Base-by-base conservation (phyloP, 2,797 vertebrate species). In the Mormyrus proboscirostris region DNA sequence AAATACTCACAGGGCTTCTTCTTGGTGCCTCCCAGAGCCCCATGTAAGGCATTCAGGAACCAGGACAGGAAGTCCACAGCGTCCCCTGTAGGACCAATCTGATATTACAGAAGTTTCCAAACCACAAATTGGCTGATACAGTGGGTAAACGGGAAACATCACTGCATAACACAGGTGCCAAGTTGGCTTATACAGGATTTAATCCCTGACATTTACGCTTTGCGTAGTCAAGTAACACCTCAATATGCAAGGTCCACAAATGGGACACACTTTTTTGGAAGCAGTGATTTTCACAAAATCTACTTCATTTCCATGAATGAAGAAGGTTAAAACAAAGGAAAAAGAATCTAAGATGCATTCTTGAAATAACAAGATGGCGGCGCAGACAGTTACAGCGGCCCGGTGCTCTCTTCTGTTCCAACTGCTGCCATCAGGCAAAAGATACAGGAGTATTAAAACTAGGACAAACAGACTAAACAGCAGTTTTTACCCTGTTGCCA, bases 11-110 rank as follows among this genome's bases (percentile, higher is more conserved):
- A 98, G 89, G 97, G 94, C 89, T 98, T 99, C 94, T 97, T 99
- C 96, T 98, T 99, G 2, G 97, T 99, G 86, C 98, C 98, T 0
- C 98, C 98, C 3, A 99, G 95, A 1, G 98, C 98, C 0, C 97
- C 97, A 53, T 98, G 98, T 85, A 99, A 93, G 0, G 98, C 98
- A 25, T 99, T 99, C 88, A 99, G 92, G 93, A 99, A 99, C 98
- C 98, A 99, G 0, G 98, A 99, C 90, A 99, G 96, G 90, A 99
- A 99, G 91, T 99, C 98, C 0, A 99, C 98, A 88, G 98, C 97
- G 22, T 99, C 98, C 82, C 98, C 98, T 99, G 89, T 8, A 91
- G 89, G 79, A 50, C 47, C 93, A 19, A 38, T 5, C 4, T 38
- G 29, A 73, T 73, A 33, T 29, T 33, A 73, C 16, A 1, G 5